Base-by-base conservation (phyloP, 1,140 invertebrate species). In the Brachionus angularis region DNA sequence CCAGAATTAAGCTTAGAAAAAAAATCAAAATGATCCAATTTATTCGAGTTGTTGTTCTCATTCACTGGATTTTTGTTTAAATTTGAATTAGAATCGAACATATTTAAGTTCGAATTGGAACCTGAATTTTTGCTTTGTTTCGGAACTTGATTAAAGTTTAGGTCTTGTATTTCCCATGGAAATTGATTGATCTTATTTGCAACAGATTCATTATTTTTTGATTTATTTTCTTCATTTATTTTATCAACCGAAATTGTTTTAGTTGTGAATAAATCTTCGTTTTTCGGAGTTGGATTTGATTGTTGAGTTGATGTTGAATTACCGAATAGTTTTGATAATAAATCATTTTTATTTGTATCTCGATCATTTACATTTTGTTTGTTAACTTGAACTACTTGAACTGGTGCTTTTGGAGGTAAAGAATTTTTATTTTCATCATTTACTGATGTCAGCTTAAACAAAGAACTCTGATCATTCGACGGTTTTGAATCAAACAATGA, bases 1-100 rank as follows among this genome's bases (percentile, higher is more conserved):
- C n/a, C n/a, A n/a, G n/a, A 12, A 58, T 58, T 58, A 23, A 58
- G 39, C 27, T 58, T 58, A 8, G 53, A 58, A 58, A 58, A 58
- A 58, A 58, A 58, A 23, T 58, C 53, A 2, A 58, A 5, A 39
- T 58, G 33, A 23, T 27, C 18, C 36, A 18, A 10, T 5, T 7
- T 36, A 2, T 58, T 36, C n/a, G n/a, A n/a, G n/a, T n/a, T n/a
- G n/a, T n/a, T n/a, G n/a, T n/a, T n/a, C n/a, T n/a, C n/a, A n/a
- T n/a, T n/a, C n/a, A n/a, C n/a, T n/a, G n/a, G n/a, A n/a, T n/a
- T n/a, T n/a, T n/a, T n/a, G n/a, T n/a, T n/a, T n/a, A n/a, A n/a
- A n/a, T n/a, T n/a, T n/a, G n/a, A n/a, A n/a, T 36, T 36, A 18
- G 5, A 16, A 27, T 14, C 14, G 36, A 39, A 58, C 3, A 36